phyloP scores from a whole-genome alignment of 1,140 invertebrate genomes.

The Reticulitermes speratus region DNA sequence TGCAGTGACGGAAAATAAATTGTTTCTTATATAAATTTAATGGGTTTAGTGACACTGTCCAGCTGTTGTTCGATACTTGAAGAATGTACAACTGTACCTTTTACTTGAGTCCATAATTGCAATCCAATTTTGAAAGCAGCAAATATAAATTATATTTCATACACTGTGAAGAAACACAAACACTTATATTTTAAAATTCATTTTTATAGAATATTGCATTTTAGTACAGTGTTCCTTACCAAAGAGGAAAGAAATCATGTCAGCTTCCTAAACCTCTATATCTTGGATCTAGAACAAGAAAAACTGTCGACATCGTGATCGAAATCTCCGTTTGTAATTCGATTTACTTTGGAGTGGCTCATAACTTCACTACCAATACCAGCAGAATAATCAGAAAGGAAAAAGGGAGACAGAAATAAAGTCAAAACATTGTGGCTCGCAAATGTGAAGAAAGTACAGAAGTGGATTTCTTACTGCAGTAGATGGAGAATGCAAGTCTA shows the following conservation, averaged over 20 bases:
- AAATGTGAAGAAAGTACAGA: neutral
- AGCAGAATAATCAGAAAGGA: neutral
- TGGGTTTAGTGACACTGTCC: no score
- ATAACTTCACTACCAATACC: neutral
- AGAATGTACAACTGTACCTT: no score
- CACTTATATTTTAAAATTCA: neutral
- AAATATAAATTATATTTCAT: no score
- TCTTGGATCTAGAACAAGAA: neutral
- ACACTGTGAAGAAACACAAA: no score
- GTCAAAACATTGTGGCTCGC: neutral
- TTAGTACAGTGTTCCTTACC: neutral
- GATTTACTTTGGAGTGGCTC: neutral
- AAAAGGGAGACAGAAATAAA: neutral
- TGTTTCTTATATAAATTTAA: no score
- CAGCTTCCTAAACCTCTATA: neutral
- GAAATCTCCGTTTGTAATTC: neutral
- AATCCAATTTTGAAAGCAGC: no score
- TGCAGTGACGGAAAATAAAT: no score
- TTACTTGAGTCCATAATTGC: no score
- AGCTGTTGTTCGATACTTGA: no score
- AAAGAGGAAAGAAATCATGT: neutral
- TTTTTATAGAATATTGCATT: neutral
- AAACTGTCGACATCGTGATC: neutral
- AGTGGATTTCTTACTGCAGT: neutral
- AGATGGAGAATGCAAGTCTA: neutral